phyloP scores from a whole-genome alignment of 1,140 invertebrate genomes.

The Euura saliciscinereae region DNA sequence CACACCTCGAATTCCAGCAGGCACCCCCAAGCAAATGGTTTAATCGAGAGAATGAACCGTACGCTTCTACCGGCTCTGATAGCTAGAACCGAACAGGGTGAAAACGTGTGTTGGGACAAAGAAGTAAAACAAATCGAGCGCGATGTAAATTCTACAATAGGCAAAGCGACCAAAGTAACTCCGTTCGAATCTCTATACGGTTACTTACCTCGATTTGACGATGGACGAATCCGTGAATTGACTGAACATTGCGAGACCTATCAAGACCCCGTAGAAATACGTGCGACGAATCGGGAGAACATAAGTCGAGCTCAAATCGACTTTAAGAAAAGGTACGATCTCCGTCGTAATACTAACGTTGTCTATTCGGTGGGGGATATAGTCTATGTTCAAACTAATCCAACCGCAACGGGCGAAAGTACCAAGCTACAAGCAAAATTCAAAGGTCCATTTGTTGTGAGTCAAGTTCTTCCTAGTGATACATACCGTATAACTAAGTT shows the following conservation, averaged over 20 bases:
- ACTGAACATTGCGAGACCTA: conserved; percentile 3
- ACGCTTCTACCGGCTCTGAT: conserved; percentile 19
- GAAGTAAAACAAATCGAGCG: conserved; percentile 22
- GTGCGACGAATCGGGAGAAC: conserved; percentile 13
- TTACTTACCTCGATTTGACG: conserved; percentile 25
- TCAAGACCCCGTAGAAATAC: conserved; percentile 17
- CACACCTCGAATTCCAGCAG: conserved; percentile 34
- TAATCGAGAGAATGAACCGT: conserved; percentile 27
- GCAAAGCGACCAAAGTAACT: conserved; percentile 22
- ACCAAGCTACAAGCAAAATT: conserved; percentile 25
- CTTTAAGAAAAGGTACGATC: conserved; percentile 27
- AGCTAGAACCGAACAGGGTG: background rate
- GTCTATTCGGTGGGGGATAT: conserved; percentile 27
- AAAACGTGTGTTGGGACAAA: conserved; percentile 18
- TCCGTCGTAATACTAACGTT: conserved; percentile 19
- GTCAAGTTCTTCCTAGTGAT: conserved; percentile 14
- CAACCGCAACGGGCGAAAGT: conserved; percentile 18
- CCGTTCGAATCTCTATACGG: conserved; percentile 27
- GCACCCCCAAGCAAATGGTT: conserved; percentile 36
- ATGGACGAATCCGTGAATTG: conserved; percentile 16
- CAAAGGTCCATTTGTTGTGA: conserved; percentile 16
- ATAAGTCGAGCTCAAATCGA: conserved; percentile 19
- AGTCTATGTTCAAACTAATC: conserved; percentile 24
- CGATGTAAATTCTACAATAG: conserved; percentile 23
- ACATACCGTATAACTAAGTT: background rate